Evolutionary conservation across 1,140 invertebrate species (phyloP).

Genomic region (Lasaia peninsularis): DNA sequence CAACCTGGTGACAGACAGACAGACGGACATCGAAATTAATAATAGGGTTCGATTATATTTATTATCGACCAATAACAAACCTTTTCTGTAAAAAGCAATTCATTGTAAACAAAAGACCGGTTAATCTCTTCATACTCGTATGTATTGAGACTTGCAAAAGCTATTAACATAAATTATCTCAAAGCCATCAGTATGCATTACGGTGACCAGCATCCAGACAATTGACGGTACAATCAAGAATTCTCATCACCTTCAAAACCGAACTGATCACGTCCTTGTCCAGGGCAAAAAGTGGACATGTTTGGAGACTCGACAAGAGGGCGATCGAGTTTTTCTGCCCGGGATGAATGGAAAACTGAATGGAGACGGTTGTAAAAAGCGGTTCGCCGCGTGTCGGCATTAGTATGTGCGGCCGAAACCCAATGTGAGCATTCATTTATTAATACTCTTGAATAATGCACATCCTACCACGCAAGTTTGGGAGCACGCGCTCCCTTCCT

Average conservation of each 20-base stretch:
- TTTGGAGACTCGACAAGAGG: conserved; percentile 44
- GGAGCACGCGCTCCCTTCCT: conserved; percentile 63
- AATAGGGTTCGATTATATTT: no score
- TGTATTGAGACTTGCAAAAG: conserved; percentile 1
- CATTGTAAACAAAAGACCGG: conserved; percentile 3
- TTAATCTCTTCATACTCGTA: conserved; percentile 8
- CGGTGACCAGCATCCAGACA: conserved; percentile 27
- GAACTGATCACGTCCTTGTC: conserved; percentile 64
- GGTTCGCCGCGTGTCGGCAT: conserved; percentile 66
- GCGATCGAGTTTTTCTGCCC: conserved; percentile 50
- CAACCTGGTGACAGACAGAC: no score
- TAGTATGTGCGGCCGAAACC: conserved; percentile 67
- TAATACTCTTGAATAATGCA: conserved; percentile 72
- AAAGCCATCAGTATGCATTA: conserved; percentile 7
- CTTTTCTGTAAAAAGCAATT: neutral
- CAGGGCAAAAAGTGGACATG: conserved; percentile 50
- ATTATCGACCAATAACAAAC: neutral
- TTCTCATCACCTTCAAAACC: conserved; percentile 51
- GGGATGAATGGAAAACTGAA: conserved; percentile 69
- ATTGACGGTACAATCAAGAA: conserved; percentile 47
- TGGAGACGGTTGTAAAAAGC: conserved; percentile 54
- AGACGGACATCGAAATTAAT: no score
- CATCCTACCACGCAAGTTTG: conserved; percentile 22
- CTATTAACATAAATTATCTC: conserved; percentile 13
- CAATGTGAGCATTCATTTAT: conserved; percentile 74